A percentile compares a stretch with the other conserved stretches of the same genome.
These are phyloP conservation scores for Ctenopoma kingsleyae DNA, from an alignment of 2,797 vertebrate species.

Conservation along the genomic window DNA sequence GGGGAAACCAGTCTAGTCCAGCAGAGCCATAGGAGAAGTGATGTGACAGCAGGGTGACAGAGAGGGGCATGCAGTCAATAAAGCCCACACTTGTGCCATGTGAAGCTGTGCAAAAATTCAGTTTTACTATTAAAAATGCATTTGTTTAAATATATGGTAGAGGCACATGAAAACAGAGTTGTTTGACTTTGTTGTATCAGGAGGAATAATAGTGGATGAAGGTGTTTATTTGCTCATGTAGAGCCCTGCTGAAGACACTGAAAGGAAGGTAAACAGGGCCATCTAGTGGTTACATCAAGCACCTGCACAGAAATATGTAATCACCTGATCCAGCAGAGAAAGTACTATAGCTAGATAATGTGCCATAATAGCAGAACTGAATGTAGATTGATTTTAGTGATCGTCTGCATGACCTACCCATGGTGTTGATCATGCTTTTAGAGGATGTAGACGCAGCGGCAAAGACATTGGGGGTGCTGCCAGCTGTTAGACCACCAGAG, in stretches of 20 bases:
- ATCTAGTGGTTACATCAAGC: conserved; percentile 75
- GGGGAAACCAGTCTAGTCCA: conserved; percentile 48
- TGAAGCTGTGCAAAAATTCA: background rate
- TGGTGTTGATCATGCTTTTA: conserved; percentile 99
- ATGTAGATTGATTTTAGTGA: background rate
- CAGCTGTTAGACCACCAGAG: conserved; percentile 85
- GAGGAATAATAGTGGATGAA: conserved; percentile 14
- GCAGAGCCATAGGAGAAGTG: conserved; percentile 31
- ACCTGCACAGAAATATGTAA: conserved; percentile 27
- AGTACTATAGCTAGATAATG: no score
- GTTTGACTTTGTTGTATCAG: background rate
- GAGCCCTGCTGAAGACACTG: background rate
- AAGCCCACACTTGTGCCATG: background rate
- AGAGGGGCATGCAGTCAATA: conserved; percentile 7
- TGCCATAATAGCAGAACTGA: background rate
- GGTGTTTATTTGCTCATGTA: conserved; percentile 5
- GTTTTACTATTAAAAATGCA: background rate
- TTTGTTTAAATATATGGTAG: conserved; percentile 6
- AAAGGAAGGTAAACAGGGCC: conserved; percentile 70
- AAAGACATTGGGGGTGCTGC: conserved; percentile 93
- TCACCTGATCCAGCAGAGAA: conserved; percentile 17
- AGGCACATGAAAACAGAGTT: conserved; percentile 3
- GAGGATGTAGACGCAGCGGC: conserved; percentile 91
- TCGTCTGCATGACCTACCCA: conserved; percentile 56
- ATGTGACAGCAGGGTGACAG: conserved; percentile 21